Base-by-base conservation (phyloP, 2,888 invertebrate genomes). In the Matsumyia berberina region DNA sequence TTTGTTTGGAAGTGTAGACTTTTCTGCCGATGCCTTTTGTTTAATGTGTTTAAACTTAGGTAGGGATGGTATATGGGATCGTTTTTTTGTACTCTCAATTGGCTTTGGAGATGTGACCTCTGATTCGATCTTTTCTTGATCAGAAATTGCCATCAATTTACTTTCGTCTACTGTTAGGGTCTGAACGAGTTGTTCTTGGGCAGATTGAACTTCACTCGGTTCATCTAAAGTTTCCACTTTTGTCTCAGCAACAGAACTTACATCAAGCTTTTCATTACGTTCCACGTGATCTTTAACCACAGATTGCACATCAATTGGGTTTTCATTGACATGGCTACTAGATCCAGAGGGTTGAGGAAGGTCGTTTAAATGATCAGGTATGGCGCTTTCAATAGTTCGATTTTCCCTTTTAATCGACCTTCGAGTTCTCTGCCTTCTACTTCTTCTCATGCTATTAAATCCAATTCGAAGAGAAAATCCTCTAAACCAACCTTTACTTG, bases 391-490 rank as follows among this genome's bases (percentile, higher is more conserved):
- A 12, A 8, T 5, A 8, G 19, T 62, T 9, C 12, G 17, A 6
- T 62, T 76, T 44, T 76, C 46, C 29, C 15, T 74, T 49, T 77
- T 82, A 2, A 60, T 19, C 6, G 57, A 62, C 19, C 70, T 80
- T 0, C 80, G 37, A 9, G n/a, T 35, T 57, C 49, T 33, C 11
- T 35, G 60, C 11, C 29, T 73, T 53, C 86, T 58, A 12, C 31
- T 60, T 35, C 69, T 67, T 74, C 76, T 37, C 31, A 67, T 67
- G 12, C 80, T 53, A 53, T 80, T 83, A 1, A 72, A 83, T 1
- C 69, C 76, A 42, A 83, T 67, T n/a, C 62, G 53, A 5, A 83
- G 62, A 11, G 57, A 37, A 57, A 37, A 79, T 11, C 79, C 73
- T 8, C 24, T 51, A 8, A 51, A 39, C 9, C 24, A 58, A 8